Base-by-base conservation (phyloP, 2,888 invertebrate species). In the Hypomecis atomaria region DNA sequence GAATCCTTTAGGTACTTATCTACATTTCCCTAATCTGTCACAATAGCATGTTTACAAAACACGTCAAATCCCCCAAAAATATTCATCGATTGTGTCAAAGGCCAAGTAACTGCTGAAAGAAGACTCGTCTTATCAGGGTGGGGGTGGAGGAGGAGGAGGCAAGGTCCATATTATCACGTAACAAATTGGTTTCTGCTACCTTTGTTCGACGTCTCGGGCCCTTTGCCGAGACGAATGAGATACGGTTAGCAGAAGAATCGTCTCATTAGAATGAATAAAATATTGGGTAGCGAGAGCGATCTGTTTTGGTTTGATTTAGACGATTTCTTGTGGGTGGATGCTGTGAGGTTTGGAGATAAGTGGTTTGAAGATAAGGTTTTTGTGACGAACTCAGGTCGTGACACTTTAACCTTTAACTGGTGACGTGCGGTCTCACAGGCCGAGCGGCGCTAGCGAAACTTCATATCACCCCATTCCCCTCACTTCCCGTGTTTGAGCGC, bases 121-220 rank as follows among this genome's bases (percentile, higher is more conserved):
- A 82, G 78, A 79, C 85, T 85, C 82, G 81, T 87, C 76, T 79
- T 78, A 78, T 78, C 72, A 72, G 33, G 13, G 38, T 70, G 65
- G 75, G 71, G 69, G 60, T 45, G 65, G 58, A 13, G 66, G 60
- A 47, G 23, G 67, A 67, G 70, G 69, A 67, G 70, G 70, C 69
- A 71, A 81, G 84, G 80, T 82, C 85, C 88, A 91, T 92, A 90
- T 89, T 90, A 92, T 92, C 92, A 92, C 91, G 92, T 91, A 92
- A 90, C 90, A 91, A 92, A 92, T 92, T 91, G 92, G 92, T 92
- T 90, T 91, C 90, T 84, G 83, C 86, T 90, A 89, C 90, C 90
- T 91, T 92, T 91, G 90, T 92, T 90, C 90, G 79, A 79, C 79
- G 84, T 79, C 79, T 74, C 82, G 73, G 82, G 83, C 85, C 86